Base-by-base conservation (phyloP, 1,140 invertebrate species). In the Drosophila setifemur region DNA sequence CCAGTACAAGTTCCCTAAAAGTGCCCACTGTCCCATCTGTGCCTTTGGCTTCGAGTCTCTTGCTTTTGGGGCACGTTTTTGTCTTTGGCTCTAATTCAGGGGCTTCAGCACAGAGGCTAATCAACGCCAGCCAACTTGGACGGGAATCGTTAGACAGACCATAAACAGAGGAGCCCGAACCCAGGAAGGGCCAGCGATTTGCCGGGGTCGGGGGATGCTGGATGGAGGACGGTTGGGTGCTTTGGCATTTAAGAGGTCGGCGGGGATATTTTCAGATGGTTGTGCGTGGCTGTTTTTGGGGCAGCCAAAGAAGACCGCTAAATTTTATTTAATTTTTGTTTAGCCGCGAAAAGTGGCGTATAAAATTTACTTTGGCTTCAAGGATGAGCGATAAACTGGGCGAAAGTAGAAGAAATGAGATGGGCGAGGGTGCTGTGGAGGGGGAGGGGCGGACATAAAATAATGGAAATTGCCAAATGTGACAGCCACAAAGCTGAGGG, bases 271-370 rank as follows among this genome's bases (percentile, higher is more conserved):
- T 25, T 31, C 16, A 21, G 52, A 35, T 28, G 43, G 39, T 37
- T 31, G 43, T 37, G 39, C 28, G 49, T 67, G 50, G 66, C 48
- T n/a, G n/a, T 37, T 63, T 72, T 37, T 52, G 70, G 54, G 54
- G 39, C 47, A 40, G 35, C 52, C 68, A 58, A 83, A 70, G 78
- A 77, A 78, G 81, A 85, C 78, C 78, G 79, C 78, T 85, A 85
- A 83, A 83, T 83, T 83, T 85, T 83, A 85, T 83, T 83, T 83
- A 83, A 83, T 83, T 85, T 83, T 83, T 83, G 78, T 85, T 83
- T 83, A 83, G 78, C 78, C 82, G 79, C 74, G 82, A 85, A 85
- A 85, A 86, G 82, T 86, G 76, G 81, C 79, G 79, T 86, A 85
- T 85, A 87, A 86, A 86, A 86, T 85, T 87, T 85, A 76, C 81